These are phyloP conservation scores for Junco hyemalis DNA, from an alignment of 2,113 vertebrate species.

Conservation along the genomic window DNA sequence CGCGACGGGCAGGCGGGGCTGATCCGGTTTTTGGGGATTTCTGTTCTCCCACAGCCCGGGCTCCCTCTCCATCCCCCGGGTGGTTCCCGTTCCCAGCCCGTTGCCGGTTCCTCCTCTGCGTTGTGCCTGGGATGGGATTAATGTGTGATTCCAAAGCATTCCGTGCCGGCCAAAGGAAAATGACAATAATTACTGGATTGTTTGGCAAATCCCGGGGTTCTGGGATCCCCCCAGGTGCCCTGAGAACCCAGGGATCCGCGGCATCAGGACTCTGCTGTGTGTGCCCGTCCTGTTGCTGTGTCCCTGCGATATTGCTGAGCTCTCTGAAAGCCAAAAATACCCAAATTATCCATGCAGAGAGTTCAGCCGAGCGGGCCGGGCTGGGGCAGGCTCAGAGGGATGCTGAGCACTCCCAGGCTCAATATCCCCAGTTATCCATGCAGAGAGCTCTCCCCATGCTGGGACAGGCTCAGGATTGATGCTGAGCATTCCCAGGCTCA, in stretches of 20 bases:
- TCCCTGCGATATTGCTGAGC: background rate
- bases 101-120: background rate
- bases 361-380: background rate
- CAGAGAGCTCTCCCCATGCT: too few relatives aligned
- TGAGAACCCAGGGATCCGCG: fast-evolving
- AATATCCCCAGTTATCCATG: too few relatives aligned
- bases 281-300: background rate
- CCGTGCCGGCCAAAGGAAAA: fast-evolving
- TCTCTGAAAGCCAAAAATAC: background rate
- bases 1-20: fast-evolving
- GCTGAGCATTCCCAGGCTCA: too few relatives aligned
- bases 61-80: fast-evolving
- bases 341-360: background rate
- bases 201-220: fast-evolving
- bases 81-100: background rate
- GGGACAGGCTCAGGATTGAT: too few relatives aligned
- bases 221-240: background rate
- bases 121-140: fast-evolving
- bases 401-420: background rate
- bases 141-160: fast-evolving
- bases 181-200: fast-evolving
- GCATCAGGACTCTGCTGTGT: fast-evolving
- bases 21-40: fast-evolving
- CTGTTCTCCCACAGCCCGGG: fast-evolving
- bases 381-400: background rate